phyloP scores from a whole-genome alignment of 2,797 vertebrate genomes.

The Tenualosa ilisha region DNA sequence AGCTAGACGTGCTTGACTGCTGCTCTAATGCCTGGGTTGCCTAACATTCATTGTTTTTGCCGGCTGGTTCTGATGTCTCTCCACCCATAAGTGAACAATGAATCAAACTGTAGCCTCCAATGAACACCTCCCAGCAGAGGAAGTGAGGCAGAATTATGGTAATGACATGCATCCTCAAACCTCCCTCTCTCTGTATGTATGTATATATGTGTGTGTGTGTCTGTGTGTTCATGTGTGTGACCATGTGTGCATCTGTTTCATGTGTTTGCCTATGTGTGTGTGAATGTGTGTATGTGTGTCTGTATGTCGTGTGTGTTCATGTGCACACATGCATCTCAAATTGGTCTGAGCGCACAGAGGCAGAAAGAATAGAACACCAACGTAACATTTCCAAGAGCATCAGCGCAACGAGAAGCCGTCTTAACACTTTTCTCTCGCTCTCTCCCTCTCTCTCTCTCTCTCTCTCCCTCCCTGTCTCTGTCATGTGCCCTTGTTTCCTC shows the following conservation, averaged over 20 bases:
- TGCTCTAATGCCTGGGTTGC: conserved; percentile 41
- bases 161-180: conserved; percentile 39
- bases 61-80: conserved; percentile 58
- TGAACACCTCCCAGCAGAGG: conserved; percentile 58
- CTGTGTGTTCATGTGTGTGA: not conserved
- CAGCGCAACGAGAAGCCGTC: not conserved
- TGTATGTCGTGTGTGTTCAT: not conserved
- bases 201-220: not conserved
- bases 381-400: not conserved
- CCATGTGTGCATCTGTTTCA: not conserved
- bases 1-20: conserved; percentile 41
- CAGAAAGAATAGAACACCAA: conserved; percentile 43
- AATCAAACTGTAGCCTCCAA: conserved; percentile 69
- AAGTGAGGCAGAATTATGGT: conserved; percentile 69
- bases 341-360: conserved; percentile 29
- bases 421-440: not conserved
- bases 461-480: not conserved
- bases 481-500: conserved; percentile 22
- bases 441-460: not conserved
- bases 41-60: conserved; percentile 67
- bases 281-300: not conserved
- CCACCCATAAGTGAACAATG: conserved; percentile 69
- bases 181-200: conserved; percentile 40
- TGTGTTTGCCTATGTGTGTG: not conserved
- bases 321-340: conserved; percentile 36